Evolutionary conservation across 2,888 invertebrate genomes (phyloP), one percentile per base, ranked within the genome.

Genomic region (Dryadula phaetusa): DNA sequence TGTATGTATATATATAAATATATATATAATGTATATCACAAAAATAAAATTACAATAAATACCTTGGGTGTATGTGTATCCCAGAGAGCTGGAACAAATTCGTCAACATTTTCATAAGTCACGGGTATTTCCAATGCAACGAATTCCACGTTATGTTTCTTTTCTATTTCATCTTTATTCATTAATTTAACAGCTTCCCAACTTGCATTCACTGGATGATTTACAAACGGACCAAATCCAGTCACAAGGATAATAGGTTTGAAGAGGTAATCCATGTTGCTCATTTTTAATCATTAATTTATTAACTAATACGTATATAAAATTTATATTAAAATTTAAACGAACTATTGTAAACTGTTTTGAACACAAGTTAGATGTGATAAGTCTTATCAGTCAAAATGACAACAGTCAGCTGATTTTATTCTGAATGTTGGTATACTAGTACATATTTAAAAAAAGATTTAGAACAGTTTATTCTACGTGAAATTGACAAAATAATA

Each of bases 201-300:
- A 81, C 97, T 97, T 0, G 97, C 95, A 82, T 98, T 98, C 10
- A 96, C 88, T 25, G 87, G 85, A 79, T 97, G 95, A 44, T 88
- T 88, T 7, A 92, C 83, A 85, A 97, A 98, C 0, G 97, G 97
- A 0, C 97, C 97, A 86, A 98, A 98, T 6, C 97, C 97, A 71
- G 95, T 95, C 14, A 96, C 93, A 32, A 96, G 76, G 47, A 95
- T 90, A 70, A 92, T 85, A 1, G 88, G 88, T 70, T 84, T 87
- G 40, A 85, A 82, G 62, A 83, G 72, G 49, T 67, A 77, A 73
- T 87, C 86, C 4, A 85, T 70, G 25, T 85, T 82, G 74, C 80
- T 77, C 69, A 71, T 75, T 83, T 82, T 86, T 53, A n/a, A 32
- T n/a, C 28, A 54, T 0, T 16, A 16, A 49, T 8, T 42, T 22